Evolutionary conservation across 1,140 invertebrate genomes (phyloP).

Genomic region (Scaptomyza graminum): DNA sequence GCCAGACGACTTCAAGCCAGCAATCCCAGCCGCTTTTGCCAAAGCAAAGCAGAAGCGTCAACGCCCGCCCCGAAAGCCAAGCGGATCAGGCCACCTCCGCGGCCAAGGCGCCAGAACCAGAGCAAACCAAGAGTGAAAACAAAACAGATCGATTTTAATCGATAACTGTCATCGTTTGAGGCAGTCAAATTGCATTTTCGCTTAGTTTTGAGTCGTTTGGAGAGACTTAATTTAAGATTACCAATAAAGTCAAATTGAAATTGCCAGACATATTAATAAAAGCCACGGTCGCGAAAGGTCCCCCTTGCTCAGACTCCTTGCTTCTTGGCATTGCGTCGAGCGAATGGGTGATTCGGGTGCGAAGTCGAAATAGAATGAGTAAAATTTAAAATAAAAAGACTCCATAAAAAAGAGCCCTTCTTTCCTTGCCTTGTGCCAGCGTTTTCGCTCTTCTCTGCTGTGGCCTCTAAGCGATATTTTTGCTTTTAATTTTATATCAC

Average conservation of each 20-base stretch:
- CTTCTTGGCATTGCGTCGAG: conserved; percentile 45
- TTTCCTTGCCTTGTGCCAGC: conserved; percentile 1
- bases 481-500: conserved; percentile 53
- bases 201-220: conserved; percentile 30
- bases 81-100: no score
- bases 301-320: not conserved
- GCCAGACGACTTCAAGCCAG: no score
- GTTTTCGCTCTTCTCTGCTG: conserved; percentile 22
- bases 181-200: not conserved
- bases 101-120: no score
- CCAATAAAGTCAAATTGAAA: conserved; percentile 82
- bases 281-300: conserved; percentile 40
- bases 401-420: conserved; percentile 25
- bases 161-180: no score
- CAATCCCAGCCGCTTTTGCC: no score
- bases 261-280: conserved; percentile 83
- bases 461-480: conserved; percentile 31
- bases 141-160: no score
- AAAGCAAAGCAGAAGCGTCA: no score
- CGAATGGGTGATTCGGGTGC: conserved; percentile 56
- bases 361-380: conserved; percentile 12
- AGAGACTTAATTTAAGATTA: conserved; percentile 73
- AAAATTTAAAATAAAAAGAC: conserved; percentile 27
- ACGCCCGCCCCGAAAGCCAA: no score
- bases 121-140: no score